Percentiles rank a stretch among this genome's conserved stretches.
phyloP scores from a whole-genome alignment of 2,113 vertebrate genomes.

The Jaculus jaculus region DNA sequence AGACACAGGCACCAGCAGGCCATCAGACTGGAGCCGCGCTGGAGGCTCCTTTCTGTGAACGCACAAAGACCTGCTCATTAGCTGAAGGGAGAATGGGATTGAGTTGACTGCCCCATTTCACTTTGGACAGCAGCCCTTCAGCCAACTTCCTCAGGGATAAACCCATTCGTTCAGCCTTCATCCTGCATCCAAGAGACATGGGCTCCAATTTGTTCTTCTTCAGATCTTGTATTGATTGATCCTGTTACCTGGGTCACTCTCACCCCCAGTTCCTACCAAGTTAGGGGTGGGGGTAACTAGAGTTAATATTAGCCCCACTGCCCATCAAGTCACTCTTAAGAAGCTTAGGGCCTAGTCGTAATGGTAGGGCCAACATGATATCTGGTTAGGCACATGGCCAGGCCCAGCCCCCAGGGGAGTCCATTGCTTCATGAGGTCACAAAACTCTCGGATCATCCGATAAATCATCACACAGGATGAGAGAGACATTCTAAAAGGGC shows the following conservation, averaged over 20 bases:
- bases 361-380: background rate
- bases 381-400: background rate
- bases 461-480: too few species aligned
- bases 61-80: background rate
- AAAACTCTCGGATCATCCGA: background rate
- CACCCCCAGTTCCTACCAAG: background rate
- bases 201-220: background rate
- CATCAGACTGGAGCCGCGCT: too few species aligned
- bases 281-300: accelerated
- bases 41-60: background rate
- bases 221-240: background rate
- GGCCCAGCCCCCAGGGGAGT: background rate
- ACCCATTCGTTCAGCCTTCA: accelerated
- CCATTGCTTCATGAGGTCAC: background rate
- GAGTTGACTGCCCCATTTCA: too few species aligned
- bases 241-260: background rate
- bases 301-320: background rate
- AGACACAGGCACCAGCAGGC: background rate
- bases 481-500: background rate
- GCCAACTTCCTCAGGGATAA: background rate
- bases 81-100: background rate
- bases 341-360: background rate
- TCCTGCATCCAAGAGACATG: background rate
- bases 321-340: accelerated
- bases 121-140: background rate